Percentiles rank a stretch among this genome's conserved stretches.
These are phyloP conservation scores for Callyntrura sp. DNA, from an alignment of 2,888 invertebrate species.

Conservation along the genomic window DNA sequence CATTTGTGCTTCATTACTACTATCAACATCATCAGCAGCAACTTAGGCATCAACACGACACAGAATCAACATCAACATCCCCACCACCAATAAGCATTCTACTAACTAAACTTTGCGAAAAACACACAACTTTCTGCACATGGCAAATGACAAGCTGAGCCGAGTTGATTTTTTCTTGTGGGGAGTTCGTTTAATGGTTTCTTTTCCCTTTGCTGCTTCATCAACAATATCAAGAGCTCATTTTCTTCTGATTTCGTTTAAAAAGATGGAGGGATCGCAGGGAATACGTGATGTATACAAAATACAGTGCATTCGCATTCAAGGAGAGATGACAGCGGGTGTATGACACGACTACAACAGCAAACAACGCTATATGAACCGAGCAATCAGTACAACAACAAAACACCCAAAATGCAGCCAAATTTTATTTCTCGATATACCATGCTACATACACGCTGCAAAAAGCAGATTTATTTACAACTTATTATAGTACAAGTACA, in stretches of 20 bases:
- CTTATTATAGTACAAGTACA: too few species aligned
- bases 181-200: not conserved
- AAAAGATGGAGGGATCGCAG: conserved; percentile 2
- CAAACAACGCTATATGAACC: conserved; percentile 30
- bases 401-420: not conserved
- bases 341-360: conserved; percentile 48
- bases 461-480: not conserved
- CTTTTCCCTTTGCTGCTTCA: not conserved
- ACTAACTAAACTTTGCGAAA: not conserved
- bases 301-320: conserved; percentile 61
- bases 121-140: conserved; percentile 61
- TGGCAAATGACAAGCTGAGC: conserved; percentile 52
- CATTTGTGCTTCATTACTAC: conserved; percentile 11
- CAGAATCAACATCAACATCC: conserved; percentile 10
- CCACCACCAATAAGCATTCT: not conserved
- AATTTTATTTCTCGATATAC: not conserved
- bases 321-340: conserved; percentile 70
- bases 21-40: conserved; percentile 7
- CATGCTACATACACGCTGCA: not conserved
- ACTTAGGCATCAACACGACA: not conserved
- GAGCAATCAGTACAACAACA: not conserved
- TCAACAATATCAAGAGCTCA: conserved; percentile 6
- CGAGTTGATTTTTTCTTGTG: not conserved
- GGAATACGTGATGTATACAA: not conserved
- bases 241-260: not conserved